Percentiles rank a stretch among this genome's conserved stretches.
Evolutionary conservation across 2,888 invertebrate genomes (phyloP).

Genomic region (Tachina lurida): DNA sequence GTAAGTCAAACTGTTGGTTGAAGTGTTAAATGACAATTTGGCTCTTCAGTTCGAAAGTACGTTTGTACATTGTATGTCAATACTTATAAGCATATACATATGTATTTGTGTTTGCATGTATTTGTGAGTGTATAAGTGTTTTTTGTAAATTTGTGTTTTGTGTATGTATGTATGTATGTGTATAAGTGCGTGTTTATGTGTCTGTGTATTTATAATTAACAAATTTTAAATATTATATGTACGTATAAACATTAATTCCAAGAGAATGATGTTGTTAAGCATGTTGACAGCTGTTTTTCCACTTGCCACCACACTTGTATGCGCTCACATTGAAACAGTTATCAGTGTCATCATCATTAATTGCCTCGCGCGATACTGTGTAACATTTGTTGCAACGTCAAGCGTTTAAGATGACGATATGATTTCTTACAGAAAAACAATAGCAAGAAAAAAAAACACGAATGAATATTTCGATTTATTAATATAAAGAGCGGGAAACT

Average conservation of each 20-base stretch:
- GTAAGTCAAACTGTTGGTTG: conserved; percentile 22
- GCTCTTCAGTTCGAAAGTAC: neutral
- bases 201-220: conserved; percentile 55
- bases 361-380: conserved; percentile 22
- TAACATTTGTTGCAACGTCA: conserved; percentile 2
- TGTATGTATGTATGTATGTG: neutral
- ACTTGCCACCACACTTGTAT: conserved; percentile 1
- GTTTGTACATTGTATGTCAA: neutral
- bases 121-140: too few relatives aligned
- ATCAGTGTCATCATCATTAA: conserved; percentile 48
- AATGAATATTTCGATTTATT: neutral
- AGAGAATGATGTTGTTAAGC: conserved; percentile 42
- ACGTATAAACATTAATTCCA: conserved; percentile 47
- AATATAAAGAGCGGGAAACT: neutral
- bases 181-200: neutral
- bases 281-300: conserved; percentile 45
- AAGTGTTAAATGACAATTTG: conserved; percentile 15
- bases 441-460: neutral
- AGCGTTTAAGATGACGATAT: conserved; percentile 8
- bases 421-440: neutral
- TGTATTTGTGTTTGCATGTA: neutral
- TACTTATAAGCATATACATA: neutral
- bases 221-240: conserved; percentile 55
- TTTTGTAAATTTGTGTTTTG: too few relatives aligned
- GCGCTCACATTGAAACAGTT: conserved; percentile 37